Evolutionary conservation across 1,140 invertebrate species (phyloP).

Genomic region (Aphidius ervi): DNA sequence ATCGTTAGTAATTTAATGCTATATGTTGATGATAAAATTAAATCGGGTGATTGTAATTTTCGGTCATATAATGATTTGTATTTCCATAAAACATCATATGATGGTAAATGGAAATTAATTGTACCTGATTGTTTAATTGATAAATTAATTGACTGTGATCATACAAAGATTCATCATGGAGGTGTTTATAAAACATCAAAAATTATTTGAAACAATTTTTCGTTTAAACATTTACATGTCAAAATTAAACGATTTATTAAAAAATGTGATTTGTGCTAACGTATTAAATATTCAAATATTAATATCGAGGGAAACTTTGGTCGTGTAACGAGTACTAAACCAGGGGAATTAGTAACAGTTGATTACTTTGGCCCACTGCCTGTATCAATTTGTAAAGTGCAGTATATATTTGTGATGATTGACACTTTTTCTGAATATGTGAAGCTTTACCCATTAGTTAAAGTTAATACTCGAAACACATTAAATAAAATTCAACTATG

Average conservation of each 20-base stretch:
- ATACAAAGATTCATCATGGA: conserved; percentile 19
- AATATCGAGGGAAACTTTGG: conserved; percentile 18
- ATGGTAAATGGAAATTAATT: too few relatives aligned
- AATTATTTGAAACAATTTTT: conserved; percentile 22
- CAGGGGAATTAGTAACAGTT: conserved; percentile 21
- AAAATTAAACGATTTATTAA: conserved; percentile 18
- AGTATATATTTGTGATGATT: conserved; percentile 25
- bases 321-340: conserved; percentile 5
- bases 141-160: too few relatives aligned
- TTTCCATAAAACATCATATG: too few relatives aligned
- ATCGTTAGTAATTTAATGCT: too few relatives aligned
- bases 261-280: conserved; percentile 25
- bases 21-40: too few relatives aligned
- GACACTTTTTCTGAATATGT: conserved; percentile 28
- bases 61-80: conserved; percentile 10
- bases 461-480: conserved; percentile 12
- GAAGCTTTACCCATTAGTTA: conserved; percentile 20
- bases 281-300: conserved; percentile 20
- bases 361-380: conserved; percentile 30
- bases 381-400: conserved; percentile 17
- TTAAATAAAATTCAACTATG: conserved; percentile 21
- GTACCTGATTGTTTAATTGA: too few relatives aligned
- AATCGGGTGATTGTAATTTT: too few relatives aligned
- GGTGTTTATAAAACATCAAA: conserved; percentile 19
- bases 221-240: conserved; percentile 20